Conservation (phyloP, 2,113 vertebrate genomes). For the Phaethon lepturus region DNA sequence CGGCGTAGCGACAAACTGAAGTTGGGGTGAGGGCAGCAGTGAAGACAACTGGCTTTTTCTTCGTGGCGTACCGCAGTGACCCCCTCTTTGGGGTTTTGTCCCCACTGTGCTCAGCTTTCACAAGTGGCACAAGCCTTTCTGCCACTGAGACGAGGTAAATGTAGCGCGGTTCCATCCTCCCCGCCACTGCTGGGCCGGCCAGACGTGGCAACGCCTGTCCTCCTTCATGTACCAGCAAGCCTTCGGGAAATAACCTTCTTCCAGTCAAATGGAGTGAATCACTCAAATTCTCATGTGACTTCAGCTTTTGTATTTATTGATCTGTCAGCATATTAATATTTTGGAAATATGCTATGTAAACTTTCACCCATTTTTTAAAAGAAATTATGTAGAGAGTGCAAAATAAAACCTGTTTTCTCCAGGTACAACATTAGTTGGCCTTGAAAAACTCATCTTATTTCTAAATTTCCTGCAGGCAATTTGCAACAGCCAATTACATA, state of each 20-base stretch:
- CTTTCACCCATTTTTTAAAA: background rate
- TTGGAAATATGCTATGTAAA: background rate
- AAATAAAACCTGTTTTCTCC: background rate
- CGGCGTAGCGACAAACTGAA: background rate
- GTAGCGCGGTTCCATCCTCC: conserved; percentile 51
- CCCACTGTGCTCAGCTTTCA: background rate
- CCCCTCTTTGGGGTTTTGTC: background rate
- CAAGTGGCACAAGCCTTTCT: background rate
- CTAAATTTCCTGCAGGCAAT: background rate
- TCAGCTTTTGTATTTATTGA: background rate
- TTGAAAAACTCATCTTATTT: background rate
- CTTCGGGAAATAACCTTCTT: background rate
- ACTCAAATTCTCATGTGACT: background rate
- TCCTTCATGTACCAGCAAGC: background rate
- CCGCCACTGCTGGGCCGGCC: background rate
- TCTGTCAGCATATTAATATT: background rate
- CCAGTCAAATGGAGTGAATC: background rate
- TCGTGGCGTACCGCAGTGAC: no score
- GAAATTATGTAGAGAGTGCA: background rate
- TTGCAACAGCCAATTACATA: background rate
- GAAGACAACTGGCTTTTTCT: background rate
- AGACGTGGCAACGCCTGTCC: background rate
- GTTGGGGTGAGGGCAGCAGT: background rate
- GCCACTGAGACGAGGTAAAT: background rate
- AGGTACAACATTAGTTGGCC: background rate